A percentile compares a stretch with the other conserved stretches of the same genome.
Evolutionary conservation across 2,888 invertebrate genomes (phyloP).

Genomic region (Julus scandinavius): DNA sequence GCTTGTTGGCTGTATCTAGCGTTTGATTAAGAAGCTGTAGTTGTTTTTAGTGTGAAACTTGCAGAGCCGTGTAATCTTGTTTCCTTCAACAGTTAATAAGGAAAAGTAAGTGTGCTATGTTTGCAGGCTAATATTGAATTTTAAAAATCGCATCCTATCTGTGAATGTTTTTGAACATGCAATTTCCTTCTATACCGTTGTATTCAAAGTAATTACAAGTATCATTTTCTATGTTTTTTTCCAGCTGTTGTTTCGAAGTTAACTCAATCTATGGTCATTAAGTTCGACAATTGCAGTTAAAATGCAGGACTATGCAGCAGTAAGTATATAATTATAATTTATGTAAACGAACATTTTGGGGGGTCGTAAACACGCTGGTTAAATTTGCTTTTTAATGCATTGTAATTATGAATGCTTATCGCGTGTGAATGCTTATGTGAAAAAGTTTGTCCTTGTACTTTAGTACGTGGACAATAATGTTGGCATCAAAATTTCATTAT

Average conservation of each 20-base stretch:
- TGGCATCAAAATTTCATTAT: too few species aligned
- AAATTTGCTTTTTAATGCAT: background rate
- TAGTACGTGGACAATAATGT: too few species aligned
- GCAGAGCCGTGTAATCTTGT: background rate
- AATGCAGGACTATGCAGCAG: conserved; percentile 8
- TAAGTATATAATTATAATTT: background rate
- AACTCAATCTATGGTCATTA: background rate
- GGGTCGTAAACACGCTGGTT: background rate
- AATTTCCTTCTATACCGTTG: background rate
- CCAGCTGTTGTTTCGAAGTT: background rate
- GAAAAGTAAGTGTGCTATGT: background rate
- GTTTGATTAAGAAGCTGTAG: background rate
- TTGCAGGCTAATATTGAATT: too few species aligned
- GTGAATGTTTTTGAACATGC: too few species aligned
- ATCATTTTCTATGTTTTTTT: background rate
- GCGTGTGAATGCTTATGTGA: too few species aligned
- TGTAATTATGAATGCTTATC: too few species aligned
- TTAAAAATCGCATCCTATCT: too few species aligned
- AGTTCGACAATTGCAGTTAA: background rate
- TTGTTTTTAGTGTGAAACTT: too few species aligned
- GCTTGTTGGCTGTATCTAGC: background rate
- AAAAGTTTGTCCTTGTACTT: too few species aligned
- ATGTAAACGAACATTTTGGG: background rate
- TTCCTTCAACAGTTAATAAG: background rate
- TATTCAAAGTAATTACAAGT: background rate